Conservation (phyloP, 1,140 invertebrate genomes). For the Dinothrombium tinctorium region DNA sequence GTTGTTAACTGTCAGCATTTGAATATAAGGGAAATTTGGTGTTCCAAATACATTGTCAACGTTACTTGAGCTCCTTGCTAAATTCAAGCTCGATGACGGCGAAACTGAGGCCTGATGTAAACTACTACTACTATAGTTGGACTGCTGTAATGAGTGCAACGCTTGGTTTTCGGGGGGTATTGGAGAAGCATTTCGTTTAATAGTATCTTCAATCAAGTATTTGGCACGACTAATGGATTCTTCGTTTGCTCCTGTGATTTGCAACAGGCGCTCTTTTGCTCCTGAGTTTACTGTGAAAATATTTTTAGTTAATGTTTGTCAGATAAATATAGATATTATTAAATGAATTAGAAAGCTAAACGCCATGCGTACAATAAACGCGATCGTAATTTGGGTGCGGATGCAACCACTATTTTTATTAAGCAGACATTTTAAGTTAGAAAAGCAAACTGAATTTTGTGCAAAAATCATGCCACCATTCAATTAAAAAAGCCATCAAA, state of each 20-base stretch:
- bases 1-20: background rate
- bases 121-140: background rate
- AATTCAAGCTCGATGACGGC: background rate
- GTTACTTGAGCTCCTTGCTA: background rate
- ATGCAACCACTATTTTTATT: too few species aligned
- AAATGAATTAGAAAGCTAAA: too few species aligned
- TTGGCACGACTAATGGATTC: conserved; percentile 64
- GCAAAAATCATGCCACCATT: background rate
- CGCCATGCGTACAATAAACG: too few species aligned
- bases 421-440: too few species aligned
- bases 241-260: conserved; percentile 61
- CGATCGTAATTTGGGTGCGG: too few species aligned
- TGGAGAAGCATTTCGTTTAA: conserved; percentile 67
- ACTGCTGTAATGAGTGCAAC: background rate
- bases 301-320: too few species aligned
- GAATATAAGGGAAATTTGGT: background rate
- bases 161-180: conserved; percentile 22
- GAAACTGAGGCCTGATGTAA: background rate
- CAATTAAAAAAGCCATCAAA: background rate
- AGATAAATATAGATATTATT: too few species aligned
- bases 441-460: conserved; percentile 4
- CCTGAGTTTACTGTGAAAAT: conserved; percentile 56
- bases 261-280: conserved; percentile 69
- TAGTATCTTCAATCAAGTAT: conserved; percentile 71
- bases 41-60: too few species aligned